A percentile compares a stretch with the other conserved stretches of the same genome.
These are phyloP conservation scores for Sorex araneus DNA, from an alignment of 2,113 vertebrate genomes.

Conservation along the genomic window DNA sequence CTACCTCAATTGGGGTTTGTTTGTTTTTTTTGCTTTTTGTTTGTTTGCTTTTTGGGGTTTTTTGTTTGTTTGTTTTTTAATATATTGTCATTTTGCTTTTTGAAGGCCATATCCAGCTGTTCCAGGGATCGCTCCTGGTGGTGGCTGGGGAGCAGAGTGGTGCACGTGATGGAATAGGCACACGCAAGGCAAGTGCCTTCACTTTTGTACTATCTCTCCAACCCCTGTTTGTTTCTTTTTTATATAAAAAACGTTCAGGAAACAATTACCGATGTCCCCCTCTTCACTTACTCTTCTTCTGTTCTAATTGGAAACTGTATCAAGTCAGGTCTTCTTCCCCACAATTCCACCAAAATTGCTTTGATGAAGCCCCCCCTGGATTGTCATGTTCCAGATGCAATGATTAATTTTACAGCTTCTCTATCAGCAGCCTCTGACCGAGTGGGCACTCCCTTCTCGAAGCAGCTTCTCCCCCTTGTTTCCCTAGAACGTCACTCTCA, in stretches of 20 bases:
- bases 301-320: constrained; percentile 4
- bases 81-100: too few species aligned
- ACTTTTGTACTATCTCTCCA: too few species aligned
- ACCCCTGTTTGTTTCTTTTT: not conserved
- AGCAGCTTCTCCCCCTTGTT: not conserved
- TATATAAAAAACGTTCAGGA: constrained; percentile 16
- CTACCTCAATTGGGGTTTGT: not conserved
- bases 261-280: not conserved
- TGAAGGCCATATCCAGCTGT: too few species aligned
- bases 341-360: not conserved
- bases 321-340: not conserved
- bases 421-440: constrained; percentile 25
- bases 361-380: not conserved
- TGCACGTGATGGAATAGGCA: too few species aligned
- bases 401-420: constrained; percentile 11
- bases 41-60: not conserved
- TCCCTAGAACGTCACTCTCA: not conserved
- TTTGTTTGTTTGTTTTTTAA: not conserved
- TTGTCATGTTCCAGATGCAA: constrained; percentile 15
- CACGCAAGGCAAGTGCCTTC: too few species aligned
- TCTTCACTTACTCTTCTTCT: not conserved
- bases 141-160: too few species aligned
- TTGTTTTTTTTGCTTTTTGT: too few species aligned
- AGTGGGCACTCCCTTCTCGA: not conserved
- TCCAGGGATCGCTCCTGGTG: too few species aligned